A percentile compares a stretch with the other conserved stretches of the same genome.
These are phyloP conservation scores for Mormyrus iriodes DNA, from an alignment of 2,113 vertebrate genomes.

Conservation along the genomic window DNA sequence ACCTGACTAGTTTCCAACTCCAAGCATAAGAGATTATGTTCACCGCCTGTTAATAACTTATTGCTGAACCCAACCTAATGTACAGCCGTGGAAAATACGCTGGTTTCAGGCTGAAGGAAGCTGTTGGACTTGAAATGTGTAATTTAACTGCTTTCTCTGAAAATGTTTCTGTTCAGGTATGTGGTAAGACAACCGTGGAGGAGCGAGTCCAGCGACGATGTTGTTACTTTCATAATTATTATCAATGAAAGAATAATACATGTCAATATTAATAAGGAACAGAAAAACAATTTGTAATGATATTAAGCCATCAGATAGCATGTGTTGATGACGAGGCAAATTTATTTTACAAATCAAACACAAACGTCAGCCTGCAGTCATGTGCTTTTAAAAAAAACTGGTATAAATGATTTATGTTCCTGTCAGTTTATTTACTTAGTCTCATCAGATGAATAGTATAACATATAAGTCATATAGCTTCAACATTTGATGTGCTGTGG, in stretches of 20 bases:
- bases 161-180: not conserved
- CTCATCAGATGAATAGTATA: not conserved
- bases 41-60: not conserved
- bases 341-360: not conserved
- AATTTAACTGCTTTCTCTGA: not conserved
- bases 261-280: not conserved
- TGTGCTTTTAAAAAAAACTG: not conserved
- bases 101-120: not conserved
- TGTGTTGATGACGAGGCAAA: not conserved
- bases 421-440: not conserved
- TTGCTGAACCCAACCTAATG: not conserved
- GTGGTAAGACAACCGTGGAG: not conserved
- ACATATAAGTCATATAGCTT: not conserved
- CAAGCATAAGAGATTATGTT: not conserved
- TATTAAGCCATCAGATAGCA: not conserved
- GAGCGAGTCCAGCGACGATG: not conserved
- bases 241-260: not conserved
- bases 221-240: not conserved
- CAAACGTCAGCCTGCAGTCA: not conserved
- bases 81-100: not conserved
- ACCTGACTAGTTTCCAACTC: not conserved
- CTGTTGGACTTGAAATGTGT: not conserved
- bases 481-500: not conserved
- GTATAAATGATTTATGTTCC: not conserved
- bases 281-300: not conserved